phyloP scores from a whole-genome alignment of 2,797 vertebrate species.

The Alouatta caraya region DNA sequence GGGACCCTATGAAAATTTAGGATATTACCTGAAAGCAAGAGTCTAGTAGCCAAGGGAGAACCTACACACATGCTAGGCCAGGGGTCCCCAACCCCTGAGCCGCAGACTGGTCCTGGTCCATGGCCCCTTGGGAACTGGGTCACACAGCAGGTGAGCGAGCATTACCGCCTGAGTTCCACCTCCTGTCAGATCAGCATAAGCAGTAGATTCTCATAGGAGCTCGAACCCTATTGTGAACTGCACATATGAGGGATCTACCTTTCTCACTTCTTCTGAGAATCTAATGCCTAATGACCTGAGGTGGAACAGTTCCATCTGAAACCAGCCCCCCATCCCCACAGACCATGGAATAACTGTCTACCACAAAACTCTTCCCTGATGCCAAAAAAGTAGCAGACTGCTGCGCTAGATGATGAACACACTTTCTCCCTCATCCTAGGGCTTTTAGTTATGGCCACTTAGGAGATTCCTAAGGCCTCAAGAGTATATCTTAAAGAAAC shows the following conservation, averaged over 20 bases:
- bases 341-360: neutral
- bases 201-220: neutral
- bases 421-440: neutral
- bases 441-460: neutral
- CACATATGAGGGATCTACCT: too few species aligned
- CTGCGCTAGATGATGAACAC: neutral
- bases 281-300: too few species aligned
- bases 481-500: neutral
- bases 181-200: neutral
- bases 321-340: neutral
- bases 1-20: neutral
- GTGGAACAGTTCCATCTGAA: neutral
- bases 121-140: neutral
- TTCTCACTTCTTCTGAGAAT: too few species aligned
- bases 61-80: neutral
- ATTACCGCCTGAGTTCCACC: neutral
- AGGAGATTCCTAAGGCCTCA: neutral
- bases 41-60: neutral
- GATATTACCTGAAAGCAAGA: neutral
- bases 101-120: neutral
- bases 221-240: neutral
- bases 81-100: neutral
- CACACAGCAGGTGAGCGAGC: neutral
- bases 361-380: neutral
- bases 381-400: neutral